phyloP scores from a whole-genome alignment of 2,113 vertebrate genomes.

The Arizona elegans region DNA sequence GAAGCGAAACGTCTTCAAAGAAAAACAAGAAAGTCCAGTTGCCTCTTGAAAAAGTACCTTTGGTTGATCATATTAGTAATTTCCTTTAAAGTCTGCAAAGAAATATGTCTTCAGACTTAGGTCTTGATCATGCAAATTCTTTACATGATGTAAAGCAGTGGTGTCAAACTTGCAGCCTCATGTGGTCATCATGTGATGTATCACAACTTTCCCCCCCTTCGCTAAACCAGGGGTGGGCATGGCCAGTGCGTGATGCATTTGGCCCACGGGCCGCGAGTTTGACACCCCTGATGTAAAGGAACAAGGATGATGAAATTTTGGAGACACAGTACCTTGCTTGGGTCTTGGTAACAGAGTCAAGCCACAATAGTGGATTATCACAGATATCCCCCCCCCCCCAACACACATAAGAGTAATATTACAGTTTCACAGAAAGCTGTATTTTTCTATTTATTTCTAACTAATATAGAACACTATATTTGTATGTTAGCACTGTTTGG shows the following conservation, averaged over 20 bases:
- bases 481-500: no score
- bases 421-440: constrained; percentile 48
- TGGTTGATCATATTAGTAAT: background rate
- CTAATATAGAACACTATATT: constrained; percentile 28
- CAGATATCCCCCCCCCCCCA: background rate
- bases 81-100: background rate
- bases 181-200: no score
- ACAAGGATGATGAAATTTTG: background rate
- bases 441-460: constrained; percentile 57
- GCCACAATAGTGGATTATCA: background rate
- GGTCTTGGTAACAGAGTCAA: background rate
- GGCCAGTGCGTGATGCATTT: no score
- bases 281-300: background rate
- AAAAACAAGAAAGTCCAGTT: no score
- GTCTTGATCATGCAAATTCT: background rate
- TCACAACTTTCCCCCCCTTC: no score
- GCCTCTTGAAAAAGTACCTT: no score
- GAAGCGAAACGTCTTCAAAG: no score
- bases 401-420: constrained; percentile 24
- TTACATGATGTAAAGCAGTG: background rate
- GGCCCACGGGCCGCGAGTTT: no score
- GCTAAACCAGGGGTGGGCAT: no score
- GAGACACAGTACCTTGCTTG: background rate
- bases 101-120: background rate
- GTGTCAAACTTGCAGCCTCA: no score